A percentile compares a stretch with the other conserved stretches of the same genome.
These are phyloP conservation scores for Tinamus major DNA, from an alignment of 2,797 vertebrate genomes.

Conservation along the genomic window DNA sequence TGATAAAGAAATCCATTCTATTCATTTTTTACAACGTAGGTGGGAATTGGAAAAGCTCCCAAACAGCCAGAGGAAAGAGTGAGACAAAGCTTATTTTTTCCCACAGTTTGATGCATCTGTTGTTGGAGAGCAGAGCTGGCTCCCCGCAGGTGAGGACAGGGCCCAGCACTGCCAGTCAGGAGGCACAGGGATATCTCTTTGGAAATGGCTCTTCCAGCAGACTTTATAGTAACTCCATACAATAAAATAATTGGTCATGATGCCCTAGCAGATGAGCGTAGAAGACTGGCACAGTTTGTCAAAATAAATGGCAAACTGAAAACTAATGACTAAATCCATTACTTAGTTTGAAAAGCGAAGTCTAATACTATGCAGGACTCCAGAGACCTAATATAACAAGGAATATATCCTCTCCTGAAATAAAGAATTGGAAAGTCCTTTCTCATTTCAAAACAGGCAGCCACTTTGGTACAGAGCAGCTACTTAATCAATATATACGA, in stretches of 20 bases:
- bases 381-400: background rate
- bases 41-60: background rate
- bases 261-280: background rate
- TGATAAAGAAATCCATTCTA: background rate
- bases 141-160: slow-evolving; percentile 17
- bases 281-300: background rate
- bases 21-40: background rate
- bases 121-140: background rate
- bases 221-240: background rate
- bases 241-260: background rate
- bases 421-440: background rate
- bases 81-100: background rate
- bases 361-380: background rate
- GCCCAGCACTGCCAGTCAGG: background rate
- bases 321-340: background rate
- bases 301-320: slow-evolving; percentile 23
- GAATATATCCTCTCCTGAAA: background rate
- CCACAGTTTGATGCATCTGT: background rate
- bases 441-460: background rate
- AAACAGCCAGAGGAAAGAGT: background rate
- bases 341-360: slow-evolving; percentile 1
- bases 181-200: slow-evolving; percentile 14
- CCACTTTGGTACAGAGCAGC: background rate
- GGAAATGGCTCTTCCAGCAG: background rate
- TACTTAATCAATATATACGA: slow-evolving; percentile 4